Evolutionary conservation across 2,113 vertebrate species (phyloP).

Genomic region (Mormyrus lacerda): DNA sequence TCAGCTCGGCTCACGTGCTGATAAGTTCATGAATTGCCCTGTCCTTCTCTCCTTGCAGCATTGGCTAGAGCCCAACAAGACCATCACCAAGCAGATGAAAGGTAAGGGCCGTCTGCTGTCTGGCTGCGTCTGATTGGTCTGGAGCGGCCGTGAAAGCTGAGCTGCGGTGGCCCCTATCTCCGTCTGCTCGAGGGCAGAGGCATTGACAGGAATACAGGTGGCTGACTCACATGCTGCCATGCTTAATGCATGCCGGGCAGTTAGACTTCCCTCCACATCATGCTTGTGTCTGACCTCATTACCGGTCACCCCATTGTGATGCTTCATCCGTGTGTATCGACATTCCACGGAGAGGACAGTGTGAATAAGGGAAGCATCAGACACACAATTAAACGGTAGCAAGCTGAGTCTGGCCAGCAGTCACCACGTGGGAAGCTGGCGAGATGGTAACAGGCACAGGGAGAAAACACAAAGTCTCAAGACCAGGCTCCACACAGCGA

Average conservation of each 20-base stretch:
- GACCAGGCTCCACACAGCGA: too few relatives aligned
- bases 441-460: too few relatives aligned
- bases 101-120: constrained; percentile 69
- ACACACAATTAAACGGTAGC: background rate
- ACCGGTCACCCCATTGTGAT: background rate
- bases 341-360: background rate
- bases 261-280: background rate
- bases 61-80: constrained; percentile 94
- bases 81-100: constrained; percentile 94
- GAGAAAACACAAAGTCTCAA: too few relatives aligned
- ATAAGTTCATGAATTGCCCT: background rate
- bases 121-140: background rate
- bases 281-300: background rate
- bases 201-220: background rate
- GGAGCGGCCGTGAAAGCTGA: background rate
- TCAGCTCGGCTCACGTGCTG: background rate
- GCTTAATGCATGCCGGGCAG: background rate
- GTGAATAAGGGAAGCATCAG: background rate
- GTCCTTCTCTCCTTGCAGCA: constrained; percentile 69
- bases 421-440: background rate
- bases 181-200: background rate
- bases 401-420: background rate
- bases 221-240: background rate
- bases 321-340: background rate
- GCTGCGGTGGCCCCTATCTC: background rate